Base-by-base conservation (phyloP, 2,797 vertebrate species). In the Columba guinea region DNA sequence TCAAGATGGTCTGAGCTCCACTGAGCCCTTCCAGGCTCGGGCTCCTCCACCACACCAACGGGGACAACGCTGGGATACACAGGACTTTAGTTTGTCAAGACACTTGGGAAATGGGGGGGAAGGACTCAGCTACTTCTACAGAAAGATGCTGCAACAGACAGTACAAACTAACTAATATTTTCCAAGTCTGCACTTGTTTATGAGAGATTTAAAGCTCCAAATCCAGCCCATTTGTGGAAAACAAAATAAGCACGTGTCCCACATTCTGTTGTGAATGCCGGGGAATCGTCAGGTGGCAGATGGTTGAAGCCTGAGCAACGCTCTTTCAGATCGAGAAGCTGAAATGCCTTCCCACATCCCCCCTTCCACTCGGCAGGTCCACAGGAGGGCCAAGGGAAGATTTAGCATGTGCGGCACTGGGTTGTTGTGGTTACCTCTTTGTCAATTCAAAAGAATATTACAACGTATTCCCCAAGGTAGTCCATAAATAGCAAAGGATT, bases 221-320 rank as follows among this genome's bases (percentile, higher is more conserved):
- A 90, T 73, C 39, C 87, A 76, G 32, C 44, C 48, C n/a, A 22
- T 65, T 71, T 70, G 49, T 73, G 53, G 41, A 73, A 64, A 60
- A 20, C 44, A 41, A 55, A 51, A 15, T 3, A 28, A 32, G 11
- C 11, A 49, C 1, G 0, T 39, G 71, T 67, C 32, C 41, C 89
- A 59, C 67, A 68, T 69, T 84, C 70, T 93, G 93, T 19, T 94
- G 91, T 17, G 90, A 94, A 83, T 87, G 69, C 48, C 85, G 39
- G 35, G 83, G 56, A 88, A 60, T 87, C 94, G 95, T 96, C 93
- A 96, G 92, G 97, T 95, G 89, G 92, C 68, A 92, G 88, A 95
- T 79, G 5, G 22, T 86, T 96, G 90, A 95, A 91, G 74, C 63
- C 94, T 75, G 35, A 95, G 94, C 87, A 92, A 87, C 17, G 46